Evolutionary conservation across 1,140 invertebrate species (phyloP).

Genomic region (Aphidius ervi): DNA sequence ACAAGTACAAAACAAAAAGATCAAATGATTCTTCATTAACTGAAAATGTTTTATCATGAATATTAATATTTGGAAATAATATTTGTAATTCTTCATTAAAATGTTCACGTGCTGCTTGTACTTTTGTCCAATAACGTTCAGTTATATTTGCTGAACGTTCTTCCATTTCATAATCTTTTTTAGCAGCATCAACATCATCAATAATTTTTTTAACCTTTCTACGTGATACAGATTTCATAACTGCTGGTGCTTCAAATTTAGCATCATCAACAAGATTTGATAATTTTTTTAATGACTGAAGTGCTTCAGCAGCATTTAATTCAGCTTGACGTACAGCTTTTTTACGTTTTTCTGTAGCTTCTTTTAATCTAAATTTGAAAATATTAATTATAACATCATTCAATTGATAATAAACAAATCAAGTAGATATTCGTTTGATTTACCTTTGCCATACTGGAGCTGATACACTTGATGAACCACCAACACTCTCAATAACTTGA

Average conservation of each 20-base stretch:
- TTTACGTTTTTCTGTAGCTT: constrained; percentile 56
- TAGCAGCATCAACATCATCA: constrained; percentile 58
- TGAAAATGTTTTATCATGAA: constrained; percentile 62
- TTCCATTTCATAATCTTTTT: constrained; percentile 58
- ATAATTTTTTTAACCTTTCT: constrained; percentile 62
- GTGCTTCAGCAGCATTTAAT: constrained; percentile 36
- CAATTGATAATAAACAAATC: background rate
- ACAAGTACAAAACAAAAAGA: constrained; percentile 64
- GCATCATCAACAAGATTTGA: constrained; percentile 49
- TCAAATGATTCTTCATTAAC: constrained; percentile 64
- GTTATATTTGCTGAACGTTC: constrained; percentile 56
- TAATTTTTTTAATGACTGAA: constrained; percentile 39
- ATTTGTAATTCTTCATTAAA: constrained; percentile 70
- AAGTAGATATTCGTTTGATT: background rate
- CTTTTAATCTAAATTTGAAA: constrained; percentile 48
- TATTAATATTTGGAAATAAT: constrained; percentile 66
- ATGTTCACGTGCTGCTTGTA: constrained; percentile 64
- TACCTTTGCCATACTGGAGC: constrained; percentile 54
- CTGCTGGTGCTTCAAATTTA: constrained; percentile 49
- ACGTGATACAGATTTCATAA: constrained; percentile 50
- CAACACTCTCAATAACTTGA: constrained; percentile 54
- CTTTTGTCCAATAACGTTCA: constrained; percentile 67
- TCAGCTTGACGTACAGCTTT: constrained; percentile 54
- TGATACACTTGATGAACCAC: constrained; percentile 49
- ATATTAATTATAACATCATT: constrained; percentile 1